Conservation (phyloP, 2,888 invertebrate genomes). For the Seira musarum region DNA sequence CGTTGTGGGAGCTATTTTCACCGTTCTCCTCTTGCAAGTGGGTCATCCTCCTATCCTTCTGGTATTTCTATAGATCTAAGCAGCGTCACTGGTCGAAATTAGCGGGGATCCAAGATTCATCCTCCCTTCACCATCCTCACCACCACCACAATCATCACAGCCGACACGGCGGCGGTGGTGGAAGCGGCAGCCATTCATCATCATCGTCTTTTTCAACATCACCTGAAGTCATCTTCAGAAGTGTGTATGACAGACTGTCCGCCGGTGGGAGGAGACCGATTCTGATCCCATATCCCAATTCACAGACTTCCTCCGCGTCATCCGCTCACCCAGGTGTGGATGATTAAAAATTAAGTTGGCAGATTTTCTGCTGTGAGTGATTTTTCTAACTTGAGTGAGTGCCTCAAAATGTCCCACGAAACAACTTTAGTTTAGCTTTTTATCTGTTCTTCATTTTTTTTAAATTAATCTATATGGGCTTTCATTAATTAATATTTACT, state of each 20-base stretch:
- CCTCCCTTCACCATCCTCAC: slow-evolving; percentile 51
- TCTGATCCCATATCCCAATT: slow-evolving; percentile 69
- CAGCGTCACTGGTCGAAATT: slow-evolving; percentile 71
- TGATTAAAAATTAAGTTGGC: slow-evolving; percentile 24
- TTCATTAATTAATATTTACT: too few relatives aligned
- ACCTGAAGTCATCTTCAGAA: slow-evolving; percentile 71
- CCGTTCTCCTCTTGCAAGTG: slow-evolving; percentile 71
- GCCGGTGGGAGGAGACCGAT: slow-evolving; percentile 69
- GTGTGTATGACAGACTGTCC: slow-evolving; percentile 70
- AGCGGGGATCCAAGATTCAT: slow-evolving; percentile 60
- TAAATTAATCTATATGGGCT: too few relatives aligned
- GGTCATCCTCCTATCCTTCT: slow-evolving; percentile 70
- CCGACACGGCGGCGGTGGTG: slow-evolving; percentile 19
- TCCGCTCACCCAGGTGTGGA: slow-evolving; percentile 58
- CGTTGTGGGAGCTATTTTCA: slow-evolving; percentile 71
- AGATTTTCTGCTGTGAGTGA: neutral
- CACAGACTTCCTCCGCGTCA: slow-evolving; percentile 62
- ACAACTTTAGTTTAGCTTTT: too few relatives aligned
- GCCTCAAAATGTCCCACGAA: neutral
- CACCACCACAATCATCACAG: slow-evolving; percentile 42
- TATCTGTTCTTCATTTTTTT: too few relatives aligned
- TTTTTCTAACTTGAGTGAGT: neutral
- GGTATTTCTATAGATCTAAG: slow-evolving; percentile 71
- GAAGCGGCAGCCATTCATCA: slow-evolving; percentile 37
- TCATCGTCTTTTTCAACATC: slow-evolving; percentile 68